Base-by-base conservation (phyloP, 2,113 vertebrate genomes). In the Oncorhynchus masou region DNA sequence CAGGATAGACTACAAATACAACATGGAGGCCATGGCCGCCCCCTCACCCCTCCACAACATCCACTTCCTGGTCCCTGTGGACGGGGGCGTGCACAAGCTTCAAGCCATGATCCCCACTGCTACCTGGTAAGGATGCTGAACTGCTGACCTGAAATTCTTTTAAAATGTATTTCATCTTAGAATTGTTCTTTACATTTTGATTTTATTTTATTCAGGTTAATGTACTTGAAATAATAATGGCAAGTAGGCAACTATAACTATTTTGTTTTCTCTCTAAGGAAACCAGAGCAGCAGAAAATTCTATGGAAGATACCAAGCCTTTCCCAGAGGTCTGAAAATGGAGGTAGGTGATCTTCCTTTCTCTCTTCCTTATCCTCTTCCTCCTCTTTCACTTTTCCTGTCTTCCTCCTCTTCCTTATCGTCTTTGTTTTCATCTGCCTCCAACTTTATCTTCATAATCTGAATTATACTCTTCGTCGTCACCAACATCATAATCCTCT, bases 301-400 rank as follows among this genome's bases (percentile, higher is more conserved):
- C 92, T 97, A 65, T 99, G 98, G 98, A 99, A 99, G 91, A 99
- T 99, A 88, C 97, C 97, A 0, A 97, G 98, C 75, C 98, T 99
- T 92, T 99, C 97, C 2, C 95, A 97, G 89, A 98, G 98, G 90
- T 98, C 97, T 64, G 97, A 99, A 92, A 99, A 99, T 1, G 97
- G 96, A 96, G 97, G 97, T 98, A 94, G 89, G 71, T 81, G 13
- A 62, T 24, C n/a, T 22, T 62, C n/a, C n/a, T 57, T 57, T 11
- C 3, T 68, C 67, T 8, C 67, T 20, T 34, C 19, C 67, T 34
- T 6, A 19, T 34, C 29, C 66, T 68, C 7, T 20, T 39, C 39
- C 39, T 39, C 39, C 39, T 45, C 39, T 11, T 45, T 45, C 39
- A 11, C 39, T 45, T 45, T 45, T 45, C 39, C 6, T 39, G 29